Percentiles rank a stretch among this genome's conserved stretches.
These are phyloP conservation scores for Hipparchia semele DNA, from an alignment of 2,888 invertebrate genomes.

Conservation along the genomic window DNA sequence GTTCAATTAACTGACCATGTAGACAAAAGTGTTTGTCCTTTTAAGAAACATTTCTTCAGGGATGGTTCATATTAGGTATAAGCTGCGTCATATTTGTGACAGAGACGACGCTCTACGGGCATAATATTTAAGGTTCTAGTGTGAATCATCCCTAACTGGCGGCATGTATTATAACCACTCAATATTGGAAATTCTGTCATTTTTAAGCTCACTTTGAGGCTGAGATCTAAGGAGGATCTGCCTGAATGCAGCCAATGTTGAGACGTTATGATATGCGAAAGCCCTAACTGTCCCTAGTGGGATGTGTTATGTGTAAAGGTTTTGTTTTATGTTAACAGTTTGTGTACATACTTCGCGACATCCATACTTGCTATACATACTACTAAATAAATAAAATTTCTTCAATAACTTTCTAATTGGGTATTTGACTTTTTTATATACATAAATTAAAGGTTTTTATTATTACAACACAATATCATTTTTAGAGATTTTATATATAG, in stretches of 20 bases:
- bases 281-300: constrained; percentile 48
- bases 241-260: not conserved
- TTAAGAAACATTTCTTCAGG: not conserved
- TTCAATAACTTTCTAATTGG: too few species aligned
- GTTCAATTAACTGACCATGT: not conserved
- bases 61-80: too few species aligned
- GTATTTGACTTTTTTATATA: too few species aligned
- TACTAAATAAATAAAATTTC: not conserved
- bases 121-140: too few species aligned
- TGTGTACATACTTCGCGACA: constrained; percentile 20
- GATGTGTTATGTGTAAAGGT: constrained; percentile 71
- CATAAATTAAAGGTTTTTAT: too few species aligned
- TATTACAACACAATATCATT: too few species aligned
- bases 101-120: too few species aligned
- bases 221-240: too few species aligned
- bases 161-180: not conserved
- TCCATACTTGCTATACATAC: constrained; percentile 3
- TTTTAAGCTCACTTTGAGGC: not conserved
- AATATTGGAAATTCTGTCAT: not conserved
- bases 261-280: not conserved
- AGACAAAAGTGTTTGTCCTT: not conserved
- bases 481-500: too few species aligned
- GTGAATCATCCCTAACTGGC: not conserved
- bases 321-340: constrained; percentile 39
- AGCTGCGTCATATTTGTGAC: too few species aligned